These are phyloP conservation scores for Ifrita kowaldi DNA, from an alignment of 2,113 vertebrate genomes.

Conservation along the genomic window DNA sequence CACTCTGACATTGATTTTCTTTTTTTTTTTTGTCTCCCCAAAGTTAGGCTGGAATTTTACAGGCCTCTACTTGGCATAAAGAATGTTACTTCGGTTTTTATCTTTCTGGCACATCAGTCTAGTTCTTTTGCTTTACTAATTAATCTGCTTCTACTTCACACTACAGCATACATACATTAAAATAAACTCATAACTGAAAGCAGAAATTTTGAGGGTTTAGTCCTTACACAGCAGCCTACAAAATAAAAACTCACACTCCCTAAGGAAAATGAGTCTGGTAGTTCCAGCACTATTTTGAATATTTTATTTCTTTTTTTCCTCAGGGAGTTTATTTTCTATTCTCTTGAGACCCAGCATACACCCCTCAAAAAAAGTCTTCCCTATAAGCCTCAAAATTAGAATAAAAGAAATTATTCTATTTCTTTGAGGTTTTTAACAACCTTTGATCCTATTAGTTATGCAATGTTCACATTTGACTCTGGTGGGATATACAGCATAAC, in stretches of 20 bases:
- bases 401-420: background rate
- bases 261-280: background rate
- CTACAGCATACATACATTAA: background rate
- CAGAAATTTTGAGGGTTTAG: background rate
- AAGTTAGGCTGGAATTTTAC: background rate
- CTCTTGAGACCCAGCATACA: background rate
- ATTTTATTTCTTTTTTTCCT: background rate
- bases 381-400: background rate
- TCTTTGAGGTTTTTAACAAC: background rate
- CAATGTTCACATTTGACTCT: background rate
- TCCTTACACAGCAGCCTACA: background rate
- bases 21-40: too few species aligned
- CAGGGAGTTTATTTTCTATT: background rate
- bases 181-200: background rate
- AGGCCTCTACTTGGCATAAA: background rate
- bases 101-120: background rate
- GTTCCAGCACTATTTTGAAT: background rate
- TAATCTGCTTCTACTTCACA: background rate
- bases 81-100: background rate
- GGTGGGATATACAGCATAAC: background rate
- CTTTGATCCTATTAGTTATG: background rate
- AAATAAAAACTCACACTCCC: background rate
- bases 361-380: background rate
- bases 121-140: background rate
- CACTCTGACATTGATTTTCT: background rate